Conservation (phyloP, 2,888 invertebrate species). For the Dermolepida albohirtum region DNA sequence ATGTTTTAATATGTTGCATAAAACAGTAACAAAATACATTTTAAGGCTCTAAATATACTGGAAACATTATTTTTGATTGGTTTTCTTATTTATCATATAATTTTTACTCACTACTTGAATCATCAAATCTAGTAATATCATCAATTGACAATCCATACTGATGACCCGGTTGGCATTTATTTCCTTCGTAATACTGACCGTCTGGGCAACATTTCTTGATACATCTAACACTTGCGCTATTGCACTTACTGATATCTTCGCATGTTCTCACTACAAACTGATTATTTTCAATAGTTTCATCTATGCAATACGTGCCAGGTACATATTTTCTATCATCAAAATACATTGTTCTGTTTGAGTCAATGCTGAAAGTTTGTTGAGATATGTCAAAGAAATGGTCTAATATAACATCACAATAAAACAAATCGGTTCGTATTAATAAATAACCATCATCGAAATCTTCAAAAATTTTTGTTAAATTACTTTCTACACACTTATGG, state of each 20-base stretch:
- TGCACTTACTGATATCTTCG: constrained; percentile 18
- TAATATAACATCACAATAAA: constrained; percentile 10
- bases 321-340: background rate
- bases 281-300: background rate
- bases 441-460: background rate
- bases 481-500: constrained; percentile 20
- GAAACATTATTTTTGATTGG: too few relatives aligned
- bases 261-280: constrained; percentile 22
- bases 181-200: constrained; percentile 28
- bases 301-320: constrained; percentile 26
- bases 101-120: constrained; percentile 23
- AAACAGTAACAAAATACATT: too few relatives aligned
- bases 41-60: too few relatives aligned
- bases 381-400: constrained; percentile 11
- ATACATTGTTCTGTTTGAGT: constrained; percentile 4
- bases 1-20: too few relatives aligned
- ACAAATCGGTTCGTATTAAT: constrained; percentile 23
- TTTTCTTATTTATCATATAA: background rate
- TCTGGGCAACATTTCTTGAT: constrained; percentile 36
- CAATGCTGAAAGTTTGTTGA: constrained; percentile 4
- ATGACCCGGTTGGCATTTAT: constrained; percentile 8
- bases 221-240: constrained; percentile 8
- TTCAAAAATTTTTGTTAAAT: constrained; percentile 2
- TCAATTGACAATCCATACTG: constrained; percentile 27
- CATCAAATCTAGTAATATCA: constrained; percentile 30